These are phyloP conservation scores for Eulimnadia texana DNA, from an alignment of 1,140 invertebrate genomes.

Conservation along the genomic window DNA sequence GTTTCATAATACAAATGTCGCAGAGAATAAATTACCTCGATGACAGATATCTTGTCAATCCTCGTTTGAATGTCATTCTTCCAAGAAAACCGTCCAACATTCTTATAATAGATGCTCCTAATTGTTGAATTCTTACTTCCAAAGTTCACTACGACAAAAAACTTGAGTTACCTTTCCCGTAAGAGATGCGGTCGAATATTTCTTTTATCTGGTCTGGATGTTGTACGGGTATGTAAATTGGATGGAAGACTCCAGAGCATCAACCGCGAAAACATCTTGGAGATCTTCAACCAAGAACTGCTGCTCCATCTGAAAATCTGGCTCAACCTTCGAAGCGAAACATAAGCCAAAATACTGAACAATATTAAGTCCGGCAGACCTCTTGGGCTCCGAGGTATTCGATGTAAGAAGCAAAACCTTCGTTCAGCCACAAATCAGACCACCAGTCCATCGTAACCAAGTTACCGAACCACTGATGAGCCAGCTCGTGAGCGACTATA, in stretches of 20 bases:
- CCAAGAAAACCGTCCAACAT: slow-evolving; percentile 91
- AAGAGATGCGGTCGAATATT: slow-evolving; percentile 88
- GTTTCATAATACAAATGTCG: not conserved
- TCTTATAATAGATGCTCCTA: slow-evolving; percentile 66
- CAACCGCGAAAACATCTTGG: slow-evolving; percentile 65
- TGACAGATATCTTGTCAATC: slow-evolving; percentile 58
- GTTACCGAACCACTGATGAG: slow-evolving; percentile 45
- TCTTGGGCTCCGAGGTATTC: slow-evolving; percentile 25
- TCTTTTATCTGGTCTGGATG: slow-evolving; percentile 84
- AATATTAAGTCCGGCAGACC: not conserved
- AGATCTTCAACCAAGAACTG: slow-evolving; percentile 69
- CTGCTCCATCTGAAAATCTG: slow-evolving; percentile 60
- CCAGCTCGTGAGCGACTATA: slow-evolving; percentile 32
- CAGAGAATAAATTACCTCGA: not conserved
- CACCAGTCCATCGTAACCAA: slow-evolving; percentile 35
- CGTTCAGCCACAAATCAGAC: slow-evolving; percentile 35
- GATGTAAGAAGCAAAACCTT: slow-evolving; percentile 33
- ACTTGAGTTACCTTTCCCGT: slow-evolving; percentile 47
- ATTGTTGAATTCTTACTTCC: not conserved
- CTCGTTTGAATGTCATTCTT: slow-evolving; percentile 59
- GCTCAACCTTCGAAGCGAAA: slow-evolving; percentile 33
- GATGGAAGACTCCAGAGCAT: slow-evolving; percentile 79
- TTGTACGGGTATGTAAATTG: slow-evolving; percentile 72
- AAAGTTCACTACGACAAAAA: not conserved
- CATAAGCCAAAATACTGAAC: slow-evolving; percentile 21